Conservation (phyloP, 2,113 vertebrate genomes). For the Pao palembangensis region DNA sequence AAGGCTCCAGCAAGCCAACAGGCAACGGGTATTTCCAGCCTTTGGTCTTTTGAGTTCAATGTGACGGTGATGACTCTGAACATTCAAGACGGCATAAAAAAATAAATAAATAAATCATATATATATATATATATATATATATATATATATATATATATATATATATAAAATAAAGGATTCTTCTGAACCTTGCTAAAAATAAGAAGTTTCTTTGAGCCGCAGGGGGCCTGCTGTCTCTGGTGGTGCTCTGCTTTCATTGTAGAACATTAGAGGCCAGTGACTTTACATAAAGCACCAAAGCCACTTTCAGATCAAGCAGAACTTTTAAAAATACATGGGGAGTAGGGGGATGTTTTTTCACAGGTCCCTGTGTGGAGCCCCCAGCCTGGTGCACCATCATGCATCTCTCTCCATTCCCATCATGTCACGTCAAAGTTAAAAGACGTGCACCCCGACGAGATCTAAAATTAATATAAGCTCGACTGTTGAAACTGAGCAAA, state of each 20-base stretch:
- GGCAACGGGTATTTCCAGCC: conserved; percentile 50
- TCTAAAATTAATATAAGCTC: conserved; percentile 4
- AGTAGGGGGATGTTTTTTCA: conserved; percentile 11
- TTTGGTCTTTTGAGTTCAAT: conserved; percentile 29
- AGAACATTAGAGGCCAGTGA: conserved; percentile 66
- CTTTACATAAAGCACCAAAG: conserved; percentile 36
- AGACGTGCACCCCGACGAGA: too few species aligned
- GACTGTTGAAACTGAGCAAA: conserved; percentile 2
- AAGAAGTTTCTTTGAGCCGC: conserved; percentile 40
- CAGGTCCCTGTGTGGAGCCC: conserved; percentile 12
- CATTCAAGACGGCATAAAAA: conserved; percentile 22
- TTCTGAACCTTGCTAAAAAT: conserved; percentile 51
- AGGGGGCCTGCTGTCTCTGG: conserved; percentile 19
- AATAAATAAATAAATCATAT: too few species aligned
- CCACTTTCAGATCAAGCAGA: conserved; percentile 14
- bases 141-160: too few species aligned
- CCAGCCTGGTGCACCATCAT: conserved; percentile 22
- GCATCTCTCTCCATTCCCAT: neutral
- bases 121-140: too few species aligned
- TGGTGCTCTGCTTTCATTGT: conserved; percentile 42
- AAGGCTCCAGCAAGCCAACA: conserved; percentile 31
- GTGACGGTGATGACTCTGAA: conserved; percentile 37
- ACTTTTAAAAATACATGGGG: conserved; percentile 11
- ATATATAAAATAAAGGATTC: conserved; percentile 2
- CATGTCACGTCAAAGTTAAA: conserved; percentile 3